These are phyloP conservation scores for Ophiodon elongatus DNA, from an alignment of 2,113 vertebrate genomes.

Conservation along the genomic window DNA sequence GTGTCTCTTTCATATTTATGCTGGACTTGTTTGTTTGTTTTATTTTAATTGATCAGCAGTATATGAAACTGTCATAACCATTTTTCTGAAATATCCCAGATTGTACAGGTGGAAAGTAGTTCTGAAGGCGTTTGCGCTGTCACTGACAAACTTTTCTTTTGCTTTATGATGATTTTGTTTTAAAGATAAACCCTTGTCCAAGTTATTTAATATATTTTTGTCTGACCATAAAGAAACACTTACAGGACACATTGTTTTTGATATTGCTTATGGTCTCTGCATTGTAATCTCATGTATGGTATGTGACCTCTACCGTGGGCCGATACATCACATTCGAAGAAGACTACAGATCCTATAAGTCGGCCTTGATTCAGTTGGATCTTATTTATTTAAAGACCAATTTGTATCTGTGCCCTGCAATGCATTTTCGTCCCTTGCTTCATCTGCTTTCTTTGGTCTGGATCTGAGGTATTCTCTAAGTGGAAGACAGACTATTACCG, in stretches of 20 bases:
- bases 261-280: not conserved
- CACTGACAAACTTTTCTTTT: not conserved
- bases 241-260: not conserved
- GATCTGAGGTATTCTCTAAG: constrained; percentile 10
- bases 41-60: too few relatives aligned
- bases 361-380: not conserved
- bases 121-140: not conserved
- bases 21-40: not conserved
- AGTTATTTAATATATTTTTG: not conserved
- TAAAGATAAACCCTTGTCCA: not conserved
- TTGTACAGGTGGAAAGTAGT: not conserved
- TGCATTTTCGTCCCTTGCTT: not conserved
- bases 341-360: not conserved
- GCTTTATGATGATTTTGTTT: not conserved
- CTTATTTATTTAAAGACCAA: not conserved
- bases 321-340: not conserved
- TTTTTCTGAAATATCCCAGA: not conserved
- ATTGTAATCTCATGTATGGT: not conserved
- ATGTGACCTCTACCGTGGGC: not conserved
- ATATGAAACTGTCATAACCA: not conserved
- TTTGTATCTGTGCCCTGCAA: constrained; percentile 2
- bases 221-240: not conserved
- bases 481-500: constrained; percentile 6
- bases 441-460: constrained; percentile 26
- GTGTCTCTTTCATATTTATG: not conserved